Evolutionary conservation across 2,113 vertebrate genomes (phyloP).

Genomic region (Poeciliopsis occidentalis): DNA sequence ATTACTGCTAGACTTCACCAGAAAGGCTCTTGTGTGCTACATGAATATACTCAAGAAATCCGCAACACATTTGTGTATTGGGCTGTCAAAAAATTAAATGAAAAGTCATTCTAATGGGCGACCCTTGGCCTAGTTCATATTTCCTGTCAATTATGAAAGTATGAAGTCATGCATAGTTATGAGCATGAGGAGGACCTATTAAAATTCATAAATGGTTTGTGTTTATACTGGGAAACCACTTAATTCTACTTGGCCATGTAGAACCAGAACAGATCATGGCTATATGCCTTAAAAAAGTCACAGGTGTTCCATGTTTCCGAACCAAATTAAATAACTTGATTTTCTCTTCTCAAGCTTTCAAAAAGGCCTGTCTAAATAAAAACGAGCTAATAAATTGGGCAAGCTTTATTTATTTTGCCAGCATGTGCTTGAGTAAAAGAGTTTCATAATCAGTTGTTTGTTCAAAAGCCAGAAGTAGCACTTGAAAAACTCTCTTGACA

Average conservation of each 20-base stretch:
- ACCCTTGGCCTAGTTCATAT: slow-evolving; percentile 98
- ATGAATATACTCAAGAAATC: slow-evolving; percentile 86
- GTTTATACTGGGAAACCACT: slow-evolving; percentile 83
- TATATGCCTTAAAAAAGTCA: slow-evolving; percentile 57
- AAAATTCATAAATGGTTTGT: slow-evolving; percentile 98
- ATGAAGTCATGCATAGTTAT: slow-evolving; percentile 99
- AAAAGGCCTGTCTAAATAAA: not conserved
- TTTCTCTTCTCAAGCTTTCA: slow-evolving; percentile 5
- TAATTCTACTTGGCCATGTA: slow-evolving; percentile 79
- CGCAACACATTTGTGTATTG: slow-evolving; percentile 85
- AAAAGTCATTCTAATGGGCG: slow-evolving; percentile 99
- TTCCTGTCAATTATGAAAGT: slow-evolving; percentile 99
- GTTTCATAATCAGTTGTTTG: slow-evolving; percentile 57
- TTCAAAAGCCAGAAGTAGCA: slow-evolving; percentile 55
- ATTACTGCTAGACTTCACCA: slow-evolving; percentile 65
- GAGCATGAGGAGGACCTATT: slow-evolving; percentile 91
- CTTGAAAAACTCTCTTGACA: slow-evolving; percentile 47
- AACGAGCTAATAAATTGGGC: slow-evolving; percentile 6
- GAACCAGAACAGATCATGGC: slow-evolving; percentile 67
- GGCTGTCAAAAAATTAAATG: slow-evolving; percentile 99
- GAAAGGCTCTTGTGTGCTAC: slow-evolving; percentile 79
- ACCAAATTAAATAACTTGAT: slow-evolving; percentile 22
- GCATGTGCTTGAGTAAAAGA: slow-evolving; percentile 14
- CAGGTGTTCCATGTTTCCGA: slow-evolving; percentile 34
- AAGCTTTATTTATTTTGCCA: slow-evolving; percentile 19